Evolutionary conservation across 2,888 invertebrate genomes (phyloP), one percentile per base, ranked within the genome.

Genomic region (Hecatera dysodea): DNA sequence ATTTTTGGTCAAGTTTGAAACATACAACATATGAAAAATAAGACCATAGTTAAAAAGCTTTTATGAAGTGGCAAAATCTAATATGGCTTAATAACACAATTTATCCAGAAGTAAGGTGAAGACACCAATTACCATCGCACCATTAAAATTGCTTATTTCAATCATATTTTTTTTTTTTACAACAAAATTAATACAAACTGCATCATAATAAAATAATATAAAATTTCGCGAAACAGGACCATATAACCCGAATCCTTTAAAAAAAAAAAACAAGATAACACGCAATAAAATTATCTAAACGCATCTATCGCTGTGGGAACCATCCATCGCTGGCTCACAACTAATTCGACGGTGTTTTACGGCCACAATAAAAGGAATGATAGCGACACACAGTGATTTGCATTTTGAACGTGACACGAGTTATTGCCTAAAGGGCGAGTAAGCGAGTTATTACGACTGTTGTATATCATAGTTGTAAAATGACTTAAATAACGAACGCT

Each of bases 331-430:
- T 75, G 83, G 72, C 73, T 82, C 77, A 74, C 83, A 87, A 86
- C 86, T 87, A 88, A 89, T 90, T 88, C 86, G 84, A 83, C 82
- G 84, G 74, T 82, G 82, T 83, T 90, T 90, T 90, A 89, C 85
- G 81, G 80, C 87, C 69, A 72, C 86, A 81, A 89, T 90, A 90
- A 91, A 89, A 89, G 89, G 86, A 89, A 90, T 89, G 89, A 89
- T 89, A 88, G 88, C 87, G 87, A 89, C 87, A 87, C 85, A 86
- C 86, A 73, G 75, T 79, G 74, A 86, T 86, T 86, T 86, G 82
- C 86, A 86, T 85, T 84, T 86, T 78, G 81, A 80, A 73, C 76
- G 74, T 79, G 80, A 72, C 78, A 75, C 78, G 82, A 79, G 82
- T 82, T 81, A 82, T 75, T 68, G 74, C 74, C 53, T 52, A 59